These are phyloP conservation scores for Anastrepha ludens DNA, from an alignment of 1,140 invertebrate genomes.

Conservation along the genomic window DNA sequence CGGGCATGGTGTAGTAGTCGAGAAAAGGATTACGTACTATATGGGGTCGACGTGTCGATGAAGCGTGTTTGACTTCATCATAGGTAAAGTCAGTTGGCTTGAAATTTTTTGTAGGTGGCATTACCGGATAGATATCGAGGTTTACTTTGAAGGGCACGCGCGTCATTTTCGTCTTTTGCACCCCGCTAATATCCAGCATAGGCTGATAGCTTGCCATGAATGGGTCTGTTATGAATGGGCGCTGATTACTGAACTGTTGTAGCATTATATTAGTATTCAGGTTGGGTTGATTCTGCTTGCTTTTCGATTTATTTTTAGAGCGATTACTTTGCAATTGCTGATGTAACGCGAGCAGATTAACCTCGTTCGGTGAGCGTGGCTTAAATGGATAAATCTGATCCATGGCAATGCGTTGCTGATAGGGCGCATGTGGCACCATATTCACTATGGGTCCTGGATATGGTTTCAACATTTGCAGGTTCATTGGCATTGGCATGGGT, in stretches of 20 bases:
- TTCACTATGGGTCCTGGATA: constrained; percentile 35
- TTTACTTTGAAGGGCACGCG: constrained; percentile 69
- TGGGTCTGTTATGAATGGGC: constrained; percentile 64
- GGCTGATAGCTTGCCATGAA: constrained; percentile 60
- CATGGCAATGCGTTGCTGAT: constrained; percentile 67
- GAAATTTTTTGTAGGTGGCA: constrained; percentile 57
- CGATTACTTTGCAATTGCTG: constrained; percentile 58
- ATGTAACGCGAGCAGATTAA: constrained; percentile 69
- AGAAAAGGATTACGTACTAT: constrained; percentile 67
- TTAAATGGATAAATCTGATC: constrained; percentile 70
- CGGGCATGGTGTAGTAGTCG: constrained; percentile 60
- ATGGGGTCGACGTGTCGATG: constrained; percentile 63
- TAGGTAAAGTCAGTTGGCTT: constrained; percentile 36
- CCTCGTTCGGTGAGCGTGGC: constrained; percentile 67
- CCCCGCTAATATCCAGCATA: constrained; percentile 63
- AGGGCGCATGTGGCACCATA: constrained; percentile 53
- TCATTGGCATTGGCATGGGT: constrained; percentile 62
- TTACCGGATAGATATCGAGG: constrained; percentile 68
- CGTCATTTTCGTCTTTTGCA: constrained; percentile 60
- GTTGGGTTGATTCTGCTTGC: constrained; percentile 64
- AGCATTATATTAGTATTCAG: constrained; percentile 53
- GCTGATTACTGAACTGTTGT: constrained; percentile 62
- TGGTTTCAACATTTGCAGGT: constrained; percentile 1
- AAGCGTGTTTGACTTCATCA: constrained; percentile 54
- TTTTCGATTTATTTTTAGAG: constrained; percentile 61